phyloP scores from a whole-genome alignment of 2,113 vertebrate genomes.

The Sitta europaea region DNA sequence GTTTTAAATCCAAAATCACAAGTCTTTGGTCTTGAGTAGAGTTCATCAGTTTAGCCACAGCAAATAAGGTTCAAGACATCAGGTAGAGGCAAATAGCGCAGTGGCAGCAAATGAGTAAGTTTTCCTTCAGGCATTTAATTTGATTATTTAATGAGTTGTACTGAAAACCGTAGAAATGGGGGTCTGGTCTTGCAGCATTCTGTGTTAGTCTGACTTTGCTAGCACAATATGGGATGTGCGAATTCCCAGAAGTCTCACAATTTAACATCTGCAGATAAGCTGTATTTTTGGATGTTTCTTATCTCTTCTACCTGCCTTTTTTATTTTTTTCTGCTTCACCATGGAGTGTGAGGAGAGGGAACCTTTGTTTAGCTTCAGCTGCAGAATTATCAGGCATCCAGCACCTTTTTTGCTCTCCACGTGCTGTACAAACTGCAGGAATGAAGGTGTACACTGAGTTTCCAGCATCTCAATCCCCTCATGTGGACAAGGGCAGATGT shows the following conservation, averaged over 20 bases:
- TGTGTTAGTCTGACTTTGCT: not conserved
- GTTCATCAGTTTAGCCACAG: not conserved
- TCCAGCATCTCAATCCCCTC: not conserved
- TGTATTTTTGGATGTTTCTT: not conserved
- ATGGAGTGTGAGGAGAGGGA: not conserved
- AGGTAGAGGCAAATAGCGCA: not conserved
- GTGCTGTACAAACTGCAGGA: not conserved
- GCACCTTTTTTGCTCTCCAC: not conserved
- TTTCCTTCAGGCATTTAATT: conserved; percentile 12
- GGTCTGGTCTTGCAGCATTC: not conserved
- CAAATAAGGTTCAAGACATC: not conserved
- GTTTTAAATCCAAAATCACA: not conserved
- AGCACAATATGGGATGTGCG: not conserved
- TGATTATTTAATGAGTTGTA: not conserved
- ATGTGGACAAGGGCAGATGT: not conserved
- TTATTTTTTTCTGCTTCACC: not conserved
- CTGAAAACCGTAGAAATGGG: not conserved
- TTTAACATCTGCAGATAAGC: not conserved
- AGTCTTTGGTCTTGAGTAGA: not conserved
- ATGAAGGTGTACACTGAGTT: not conserved
- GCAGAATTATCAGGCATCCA: not conserved
- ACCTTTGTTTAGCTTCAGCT: not conserved
- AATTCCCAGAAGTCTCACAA: not conserved
- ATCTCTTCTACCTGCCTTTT: not conserved
- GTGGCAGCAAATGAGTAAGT: not conserved